Evolutionary conservation across 2,113 vertebrate genomes (phyloP).

Genomic region (Leucopsar rothschildi): DNA sequence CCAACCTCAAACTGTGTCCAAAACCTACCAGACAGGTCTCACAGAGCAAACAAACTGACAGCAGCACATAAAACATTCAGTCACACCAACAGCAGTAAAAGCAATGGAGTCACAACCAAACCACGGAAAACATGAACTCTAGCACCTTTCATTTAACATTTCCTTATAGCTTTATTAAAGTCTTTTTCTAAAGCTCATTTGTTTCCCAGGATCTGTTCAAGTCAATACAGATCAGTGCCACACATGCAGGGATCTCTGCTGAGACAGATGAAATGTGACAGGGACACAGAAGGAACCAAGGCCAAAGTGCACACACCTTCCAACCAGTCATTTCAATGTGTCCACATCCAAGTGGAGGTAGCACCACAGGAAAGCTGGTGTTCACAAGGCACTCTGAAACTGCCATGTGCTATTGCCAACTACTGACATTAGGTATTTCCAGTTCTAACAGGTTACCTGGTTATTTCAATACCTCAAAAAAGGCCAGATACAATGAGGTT

Average conservation of each 20-base stretch:
- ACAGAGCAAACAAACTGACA: neutral
- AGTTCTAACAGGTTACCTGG: neutral
- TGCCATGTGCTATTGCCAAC: neutral
- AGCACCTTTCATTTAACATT: neutral
- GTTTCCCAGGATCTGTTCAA: neutral
- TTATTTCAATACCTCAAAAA: neutral
- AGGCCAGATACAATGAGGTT: neutral
- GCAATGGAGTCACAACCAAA: neutral
- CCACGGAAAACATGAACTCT: neutral
- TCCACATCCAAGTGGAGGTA: neutral
- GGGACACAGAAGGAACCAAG: neutral
- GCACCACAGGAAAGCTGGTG: neutral
- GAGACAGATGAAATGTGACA: neutral
- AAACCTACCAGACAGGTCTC: neutral
- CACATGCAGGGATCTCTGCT: neutral
- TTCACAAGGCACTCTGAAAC: neutral
- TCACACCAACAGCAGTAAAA: neutral
- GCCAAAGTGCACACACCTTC: neutral
- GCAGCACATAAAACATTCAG: neutral
- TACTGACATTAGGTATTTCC: neutral
- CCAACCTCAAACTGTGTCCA: neutral
- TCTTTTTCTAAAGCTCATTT: neutral
- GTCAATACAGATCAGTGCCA: neutral
- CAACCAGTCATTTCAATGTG: neutral
- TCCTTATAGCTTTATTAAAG: neutral